phyloP scores from a whole-genome alignment of 1,140 invertebrate genomes.

The Drosophila burlai region DNA sequence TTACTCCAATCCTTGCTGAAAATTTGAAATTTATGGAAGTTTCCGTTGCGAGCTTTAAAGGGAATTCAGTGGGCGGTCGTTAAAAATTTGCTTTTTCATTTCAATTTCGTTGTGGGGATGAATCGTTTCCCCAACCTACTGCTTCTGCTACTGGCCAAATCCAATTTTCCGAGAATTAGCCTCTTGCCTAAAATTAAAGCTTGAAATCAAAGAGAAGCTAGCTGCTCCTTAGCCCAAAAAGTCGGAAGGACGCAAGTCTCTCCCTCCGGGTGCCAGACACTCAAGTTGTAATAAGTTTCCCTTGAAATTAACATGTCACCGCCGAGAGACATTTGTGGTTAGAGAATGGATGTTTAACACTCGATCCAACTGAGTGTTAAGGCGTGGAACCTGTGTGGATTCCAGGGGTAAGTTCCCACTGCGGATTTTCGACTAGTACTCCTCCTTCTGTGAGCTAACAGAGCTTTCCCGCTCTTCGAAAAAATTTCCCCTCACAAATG shows the following conservation, averaged over 20 bases:
- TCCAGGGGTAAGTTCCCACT: not conserved
- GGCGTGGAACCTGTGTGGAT: constrained; percentile 32
- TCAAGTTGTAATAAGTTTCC: constrained; percentile 73
- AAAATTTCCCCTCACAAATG: constrained; percentile 13
- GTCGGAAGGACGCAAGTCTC: constrained; percentile 6
- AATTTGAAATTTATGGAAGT: constrained; percentile 75
- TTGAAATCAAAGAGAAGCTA: constrained; percentile 63
- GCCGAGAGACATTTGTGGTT: constrained; percentile 73
- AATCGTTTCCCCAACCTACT: constrained; percentile 4
- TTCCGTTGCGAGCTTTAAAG: constrained; percentile 35
- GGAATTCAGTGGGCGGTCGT: not conserved
- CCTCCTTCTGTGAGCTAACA: constrained; percentile 23
- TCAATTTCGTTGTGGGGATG: constrained; percentile 1
- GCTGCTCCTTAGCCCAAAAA: not conserved
- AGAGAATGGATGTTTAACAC: constrained; percentile 28
- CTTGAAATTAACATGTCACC: constrained; percentile 78
- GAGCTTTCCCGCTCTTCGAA: constrained; percentile 9
- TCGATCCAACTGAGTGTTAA: not conserved
- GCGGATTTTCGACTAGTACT: not conserved
- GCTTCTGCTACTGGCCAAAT: constrained; percentile 18
- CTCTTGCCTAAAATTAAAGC: constrained; percentile 70
- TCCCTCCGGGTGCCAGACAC: constrained; percentile 12
- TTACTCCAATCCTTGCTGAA: not conserved
- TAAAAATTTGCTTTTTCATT: constrained; percentile 10
- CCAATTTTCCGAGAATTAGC: constrained; percentile 74